Base-by-base conservation (phyloP, 2,113 vertebrate genomes). In the Podilymbus podiceps region DNA sequence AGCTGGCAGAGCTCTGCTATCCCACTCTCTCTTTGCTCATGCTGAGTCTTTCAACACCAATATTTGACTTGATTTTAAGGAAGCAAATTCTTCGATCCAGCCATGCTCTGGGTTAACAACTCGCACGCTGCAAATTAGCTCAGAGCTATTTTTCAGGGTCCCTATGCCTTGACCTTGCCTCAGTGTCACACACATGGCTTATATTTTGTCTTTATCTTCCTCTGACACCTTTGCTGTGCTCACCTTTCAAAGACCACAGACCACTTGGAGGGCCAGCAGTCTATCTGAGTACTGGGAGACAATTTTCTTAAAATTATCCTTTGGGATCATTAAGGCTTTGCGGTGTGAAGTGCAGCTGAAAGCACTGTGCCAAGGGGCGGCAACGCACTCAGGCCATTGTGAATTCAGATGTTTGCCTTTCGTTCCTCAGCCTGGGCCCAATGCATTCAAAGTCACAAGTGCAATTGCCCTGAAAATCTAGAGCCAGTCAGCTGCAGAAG, bases 1-100 rank as follows among this genome's bases (percentile, higher is more conserved):
- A 35, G 52, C 13, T 95, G 86, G 92, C 92, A 97, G 85, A 92
- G 81, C 59, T 94, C 72, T 89, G 89, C 89, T 76, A 10, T 79
- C 79, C 55, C 64, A 59, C 76, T 79, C 40, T 88, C 62, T 46
- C 31, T 64, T 64, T 30, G 23, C 52, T 73, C 40, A 23, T 4
- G 5, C 59, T 19, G 42, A 69, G 18, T 52, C 59, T 93, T 85
- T 78, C 50, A 87, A 58, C 19, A 44, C 13, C 27, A 72, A 10
- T 38, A 67, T 71, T 74, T 89, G 23, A 35, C 46, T 47, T 58
- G 8, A 55, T 84, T 67, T 89, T 59, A 35, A 55, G 64, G 47
- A 90, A 86, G 47, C 0, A 0, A 64, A 44, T 5, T 58, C 46
- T 80, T 83, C 2, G 5, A 24, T n/a, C n/a, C 56, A 42, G n/a